Evolutionary conservation across 2,888 invertebrate genomes (phyloP), one percentile per base, ranked within the genome.

Genomic region (Euzetes globulus): DNA sequence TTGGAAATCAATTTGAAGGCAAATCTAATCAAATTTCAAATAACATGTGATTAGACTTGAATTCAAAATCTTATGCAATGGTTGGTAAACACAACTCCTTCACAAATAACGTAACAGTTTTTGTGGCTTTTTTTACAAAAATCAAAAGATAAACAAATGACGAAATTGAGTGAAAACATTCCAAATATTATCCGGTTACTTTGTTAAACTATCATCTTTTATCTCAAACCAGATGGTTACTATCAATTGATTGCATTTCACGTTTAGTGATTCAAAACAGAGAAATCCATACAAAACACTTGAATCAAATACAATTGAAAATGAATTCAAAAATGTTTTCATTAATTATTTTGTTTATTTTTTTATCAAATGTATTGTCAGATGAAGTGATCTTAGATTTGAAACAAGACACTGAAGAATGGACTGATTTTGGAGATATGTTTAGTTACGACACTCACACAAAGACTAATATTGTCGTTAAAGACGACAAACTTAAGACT

Each of bases 1-100:
- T 15, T 58, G 17, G 27, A 29, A 17, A 19, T 27, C 27, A 15
- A 27, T 13, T 22, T 58, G 4, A 13, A 27, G 13, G 2, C 1
- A 27, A 27, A 58, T 58, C 22, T 37, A 17, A 37, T 29, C 29
- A 15, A 37, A 58, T 27, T 58, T 19, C 29, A 58, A 58, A 58
- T 41, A 52, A 37, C 33, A 65, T 65, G 33, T 19, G 19, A 29
- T 65, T 19, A 37, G 37, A 37, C n/a, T 3, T 1, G 1, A 55
- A 22, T 60, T 60, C 33, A 65, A 65, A 37, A 41, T 65, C 63
- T 65, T 65, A 65, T 41, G 63, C 33, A 65, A 65, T 65, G 29
- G n/a, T 29, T 37, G 11, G 22, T 22, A 22, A 52, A 52, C 13
- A 65, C n/a, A 17, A 17, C n/a, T 37, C 17, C 6, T 37, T 37